Conservation (phyloP, 2,113 vertebrate species). For the Tachysurus vachellii region DNA sequence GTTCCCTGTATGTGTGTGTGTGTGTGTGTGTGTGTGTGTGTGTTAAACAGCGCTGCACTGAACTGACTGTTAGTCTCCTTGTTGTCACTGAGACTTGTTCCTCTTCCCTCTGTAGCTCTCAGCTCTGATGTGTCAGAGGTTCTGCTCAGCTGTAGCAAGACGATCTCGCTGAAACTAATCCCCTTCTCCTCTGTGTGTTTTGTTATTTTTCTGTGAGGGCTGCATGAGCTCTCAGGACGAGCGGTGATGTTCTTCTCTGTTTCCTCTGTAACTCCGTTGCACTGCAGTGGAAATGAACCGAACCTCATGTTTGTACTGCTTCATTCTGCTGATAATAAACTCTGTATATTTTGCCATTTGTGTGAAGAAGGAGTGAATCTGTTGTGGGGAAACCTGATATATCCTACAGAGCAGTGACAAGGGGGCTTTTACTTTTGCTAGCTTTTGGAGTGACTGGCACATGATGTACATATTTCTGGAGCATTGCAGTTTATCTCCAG, state of each 20-base stretch:
- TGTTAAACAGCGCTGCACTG: conserved; percentile 27
- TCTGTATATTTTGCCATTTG: conserved; percentile 51
- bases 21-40: neutral
- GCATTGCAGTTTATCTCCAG: neutral
- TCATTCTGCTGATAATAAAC: conserved; percentile 55
- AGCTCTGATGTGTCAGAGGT: neutral
- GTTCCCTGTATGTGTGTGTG: neutral
- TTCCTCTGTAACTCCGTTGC: conserved; percentile 17
- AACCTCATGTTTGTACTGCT: conserved; percentile 48
- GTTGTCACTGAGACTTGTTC: neutral
- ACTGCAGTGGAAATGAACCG: conserved; percentile 26
- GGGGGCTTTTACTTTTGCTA: neutral
- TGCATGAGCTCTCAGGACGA: conserved; percentile 39
- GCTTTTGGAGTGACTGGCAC: neutral
- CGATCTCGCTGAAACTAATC: neutral
- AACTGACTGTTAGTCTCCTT: conserved; percentile 44
- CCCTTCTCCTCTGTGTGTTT: neutral
- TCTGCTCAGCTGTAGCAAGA: neutral
- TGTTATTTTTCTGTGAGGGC: neutral
- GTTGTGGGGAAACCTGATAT: neutral
- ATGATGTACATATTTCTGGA: neutral
- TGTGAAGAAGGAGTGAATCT: neutral
- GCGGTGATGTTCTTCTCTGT: neutral
- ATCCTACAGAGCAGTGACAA: neutral
- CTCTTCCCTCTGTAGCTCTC: conserved; percentile 11